Base-by-base conservation (phyloP, 2,797 vertebrate species). In the Huso huso region DNA sequence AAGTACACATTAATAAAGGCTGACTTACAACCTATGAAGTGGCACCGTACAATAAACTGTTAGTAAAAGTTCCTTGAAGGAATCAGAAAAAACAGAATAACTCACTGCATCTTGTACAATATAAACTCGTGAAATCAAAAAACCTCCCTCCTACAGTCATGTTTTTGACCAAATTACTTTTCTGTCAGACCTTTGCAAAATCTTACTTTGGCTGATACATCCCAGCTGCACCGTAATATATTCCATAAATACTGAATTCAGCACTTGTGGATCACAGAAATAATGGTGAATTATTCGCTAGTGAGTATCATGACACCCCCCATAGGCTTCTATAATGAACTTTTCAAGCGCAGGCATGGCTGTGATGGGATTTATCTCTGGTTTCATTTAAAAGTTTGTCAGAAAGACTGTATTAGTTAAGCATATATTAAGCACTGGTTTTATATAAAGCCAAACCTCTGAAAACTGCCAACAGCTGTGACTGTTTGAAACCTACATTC, bases 181-280 rank as follows among this genome's bases (percentile, higher is more conserved):
- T 50, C 75, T 79, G 78, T 81, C 78, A 78, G 79, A 80, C 77
- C 83, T 78, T 81, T 76, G 84, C 82, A 83, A 83, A 75, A 71
- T 79, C 74, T 66, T 9, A 11, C 64, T 71, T 74, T 49, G 1
- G 57, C 70, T 90, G 85, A 90, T 88, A 80, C 77, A 74, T 83
- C 77, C 83, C 89, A 89, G 84, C 86, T 90, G 89, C 64, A 68
- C 58, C 52, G 69, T 69, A 64, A 68, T 18, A 64, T 73, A 68
- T 57, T 51, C 68, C 64, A 51, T 68, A 61, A 72, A 70, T 58
- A 67, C 77, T 48, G 23, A 75, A 75, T 75, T 37, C 23, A 37
- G 23, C 66, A 15, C 71, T 48, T 70, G 64, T 64, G 66, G 69
- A 69, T 74, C 75, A 73, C 71, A 66, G 65, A 70, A 73, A 73